Base-by-base conservation (phyloP, 2,888 invertebrate species). In the Schizotus pectinicornis region DNA sequence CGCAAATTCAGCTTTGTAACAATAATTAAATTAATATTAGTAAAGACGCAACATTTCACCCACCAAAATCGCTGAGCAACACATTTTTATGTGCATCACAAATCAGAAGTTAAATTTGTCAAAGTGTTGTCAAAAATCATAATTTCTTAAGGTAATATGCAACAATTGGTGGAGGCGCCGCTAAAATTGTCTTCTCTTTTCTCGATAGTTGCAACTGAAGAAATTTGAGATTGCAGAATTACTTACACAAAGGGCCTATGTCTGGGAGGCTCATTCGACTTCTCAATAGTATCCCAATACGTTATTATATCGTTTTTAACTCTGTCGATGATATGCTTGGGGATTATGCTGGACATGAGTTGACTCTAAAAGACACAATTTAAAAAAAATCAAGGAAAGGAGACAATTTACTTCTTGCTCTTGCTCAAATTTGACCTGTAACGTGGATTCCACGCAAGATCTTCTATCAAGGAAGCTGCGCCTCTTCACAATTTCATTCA, bases 401-500 rank as follows among this genome's bases (percentile, higher is more conserved):
- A 5, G 5, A 5, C 3, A 22, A 22, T 70, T 67, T 75, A 89
- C 90, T 85, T 94, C 94, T 81, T 94, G 94, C 68, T 91, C 89
- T 73, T 92, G 88, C 61, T 94, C 94, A 74, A 89, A 91, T 65
- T 90, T 89, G 13, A 94, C 80, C 67, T 91, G 85, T 41, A 92
- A 81, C 45, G 92, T 94, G 49, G 92, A 91, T 77, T 94, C 92
- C 11, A 95, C 91, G 72, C 91, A 94, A 35, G 91, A 91, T 59
- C 95, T 81, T 34, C 93, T 85, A 74, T 95, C 95, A 54, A 95
- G 81, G 76, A 96, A 96, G 1, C 95, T 92, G 61, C 92, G 84
- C 60, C 95, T 82, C 62, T 93, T 90, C 11, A 92, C 90, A 41
- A 95, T 88, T 80, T 96, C 95, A 63, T 91, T 92, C 85, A 95